Evolutionary conservation across 2,797 vertebrate species (phyloP).

Genomic region (Pipistrellus pipistrellus): DNA sequence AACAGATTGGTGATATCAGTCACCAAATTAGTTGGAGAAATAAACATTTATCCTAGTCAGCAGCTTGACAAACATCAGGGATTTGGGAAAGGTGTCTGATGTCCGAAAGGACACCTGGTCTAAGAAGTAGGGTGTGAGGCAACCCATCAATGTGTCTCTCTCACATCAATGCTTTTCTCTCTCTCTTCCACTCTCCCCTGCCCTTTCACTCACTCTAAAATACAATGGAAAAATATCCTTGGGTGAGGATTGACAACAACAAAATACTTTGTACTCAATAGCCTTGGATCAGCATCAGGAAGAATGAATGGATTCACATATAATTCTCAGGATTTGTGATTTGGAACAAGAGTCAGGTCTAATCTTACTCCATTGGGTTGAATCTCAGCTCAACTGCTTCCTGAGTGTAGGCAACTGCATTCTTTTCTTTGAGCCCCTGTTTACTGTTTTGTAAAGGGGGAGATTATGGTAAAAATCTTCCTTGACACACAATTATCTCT

Average conservation of each 20-base stretch:
- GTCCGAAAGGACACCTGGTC: not conserved
- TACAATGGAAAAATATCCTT: too few relatives aligned
- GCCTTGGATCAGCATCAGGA: not conserved
- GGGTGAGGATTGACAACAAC: too few relatives aligned
- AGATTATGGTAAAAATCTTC: not conserved
- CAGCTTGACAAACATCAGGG: not conserved
- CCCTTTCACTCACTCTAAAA: not conserved
- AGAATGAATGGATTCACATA: not conserved
- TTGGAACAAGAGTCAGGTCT: not conserved
- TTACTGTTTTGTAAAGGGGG: not conserved
- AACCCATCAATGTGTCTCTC: too few relatives aligned
- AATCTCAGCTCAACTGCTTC: not conserved
- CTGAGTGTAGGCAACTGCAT: not conserved
- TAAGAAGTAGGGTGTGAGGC: not conserved
- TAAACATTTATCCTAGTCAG: not conserved
- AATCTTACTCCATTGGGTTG: not conserved
- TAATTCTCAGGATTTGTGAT: constrained; percentile 2
- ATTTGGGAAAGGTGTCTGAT: not conserved
- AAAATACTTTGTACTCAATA: not conserved
- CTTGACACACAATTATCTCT: not conserved
- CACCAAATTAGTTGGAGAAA: not conserved
- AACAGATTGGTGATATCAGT: not conserved
- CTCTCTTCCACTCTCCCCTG: too few relatives aligned
- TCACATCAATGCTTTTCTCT: too few relatives aligned
- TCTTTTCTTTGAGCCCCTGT: not conserved